Conservation (phyloP, 1,140 invertebrate genomes). For the Scaptomyza graminum region DNA sequence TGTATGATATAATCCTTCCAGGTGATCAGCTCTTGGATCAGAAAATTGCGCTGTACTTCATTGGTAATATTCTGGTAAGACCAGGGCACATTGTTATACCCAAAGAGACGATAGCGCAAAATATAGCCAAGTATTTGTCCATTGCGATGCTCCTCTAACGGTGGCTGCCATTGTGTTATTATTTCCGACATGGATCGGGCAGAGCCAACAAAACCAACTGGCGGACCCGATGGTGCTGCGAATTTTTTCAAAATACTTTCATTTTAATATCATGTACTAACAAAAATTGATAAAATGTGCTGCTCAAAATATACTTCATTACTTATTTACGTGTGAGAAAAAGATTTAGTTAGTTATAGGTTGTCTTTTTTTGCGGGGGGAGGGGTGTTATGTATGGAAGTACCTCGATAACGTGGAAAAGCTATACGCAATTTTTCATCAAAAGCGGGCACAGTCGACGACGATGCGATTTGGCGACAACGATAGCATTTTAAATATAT, state of each 20-base stretch:
- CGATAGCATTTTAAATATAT: slow-evolving; percentile 61
- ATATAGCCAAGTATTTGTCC: slow-evolving; percentile 97
- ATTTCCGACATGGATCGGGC: slow-evolving; percentile 97
- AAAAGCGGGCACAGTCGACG: slow-evolving; percentile 57
- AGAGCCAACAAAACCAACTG: slow-evolving; percentile 94
- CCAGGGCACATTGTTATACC: slow-evolving; percentile 96
- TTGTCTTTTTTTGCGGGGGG: not conserved
- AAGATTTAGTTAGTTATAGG: no score
- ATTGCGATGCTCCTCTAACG: slow-evolving; percentile 95
- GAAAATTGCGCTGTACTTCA: slow-evolving; percentile 95
- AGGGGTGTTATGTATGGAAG: slow-evolving; percentile 38
- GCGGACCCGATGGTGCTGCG: slow-evolving; percentile 93
- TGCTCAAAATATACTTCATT: not conserved
- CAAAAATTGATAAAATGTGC: not conserved
- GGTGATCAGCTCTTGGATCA: slow-evolving; percentile 97
- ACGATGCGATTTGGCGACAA: slow-evolving; percentile 68
- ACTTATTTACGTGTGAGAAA: not conserved
- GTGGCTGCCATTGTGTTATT: slow-evolving; percentile 98
- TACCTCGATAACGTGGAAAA: slow-evolving; percentile 83
- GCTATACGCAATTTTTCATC: slow-evolving; percentile 64
- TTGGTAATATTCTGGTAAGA: slow-evolving; percentile 95
- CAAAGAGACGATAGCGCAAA: slow-evolving; percentile 94
- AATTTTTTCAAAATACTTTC: not conserved
- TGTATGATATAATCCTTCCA: slow-evolving; percentile 99
- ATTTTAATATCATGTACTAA: slow-evolving; percentile 6